phyloP scores from a whole-genome alignment of 2,113 vertebrate species.

The Pachyramphus minor region DNA sequence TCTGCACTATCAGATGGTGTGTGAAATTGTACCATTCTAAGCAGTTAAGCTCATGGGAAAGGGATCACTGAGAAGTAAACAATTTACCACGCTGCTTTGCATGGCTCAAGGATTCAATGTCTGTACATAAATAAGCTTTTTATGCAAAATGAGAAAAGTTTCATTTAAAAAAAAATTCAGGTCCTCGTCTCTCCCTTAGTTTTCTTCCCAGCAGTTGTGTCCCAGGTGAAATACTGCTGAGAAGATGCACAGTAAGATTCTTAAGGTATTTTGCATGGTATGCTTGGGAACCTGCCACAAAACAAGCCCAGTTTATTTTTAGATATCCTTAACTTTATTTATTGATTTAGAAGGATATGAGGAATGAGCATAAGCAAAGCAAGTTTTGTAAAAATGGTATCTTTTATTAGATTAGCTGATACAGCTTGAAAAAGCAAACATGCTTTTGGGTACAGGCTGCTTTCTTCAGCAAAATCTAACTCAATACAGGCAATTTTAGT shows the following conservation, averaged over 20 bases:
- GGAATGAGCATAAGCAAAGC: neutral
- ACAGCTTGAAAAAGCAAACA: constrained; percentile 20
- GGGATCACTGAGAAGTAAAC: neutral
- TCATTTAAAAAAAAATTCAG: neutral
- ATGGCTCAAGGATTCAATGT: neutral
- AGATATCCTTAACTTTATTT: constrained; percentile 43
- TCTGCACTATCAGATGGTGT: neutral
- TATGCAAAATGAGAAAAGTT: neutral
- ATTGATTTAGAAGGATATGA: constrained; percentile 46
- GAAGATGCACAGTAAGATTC: neutral
- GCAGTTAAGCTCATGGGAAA: neutral
- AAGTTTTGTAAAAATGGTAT: constrained; percentile 15
- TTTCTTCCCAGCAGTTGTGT: neutral
- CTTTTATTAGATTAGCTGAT: constrained; percentile 66
- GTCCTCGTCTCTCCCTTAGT: neutral
- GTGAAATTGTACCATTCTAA: neutral
- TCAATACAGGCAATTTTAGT: neutral
- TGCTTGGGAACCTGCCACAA: neutral
- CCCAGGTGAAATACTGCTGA: neutral
- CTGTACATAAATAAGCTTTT: neutral
- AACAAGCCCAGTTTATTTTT: constrained; percentile 10
- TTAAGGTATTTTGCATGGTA: neutral
- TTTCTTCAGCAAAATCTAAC: constrained; percentile 55
- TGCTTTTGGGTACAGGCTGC: neutral
- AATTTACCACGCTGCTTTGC: neutral